Base-by-base conservation (phyloP, 2,797 vertebrate species). In the Anniella stebbinsi region DNA sequence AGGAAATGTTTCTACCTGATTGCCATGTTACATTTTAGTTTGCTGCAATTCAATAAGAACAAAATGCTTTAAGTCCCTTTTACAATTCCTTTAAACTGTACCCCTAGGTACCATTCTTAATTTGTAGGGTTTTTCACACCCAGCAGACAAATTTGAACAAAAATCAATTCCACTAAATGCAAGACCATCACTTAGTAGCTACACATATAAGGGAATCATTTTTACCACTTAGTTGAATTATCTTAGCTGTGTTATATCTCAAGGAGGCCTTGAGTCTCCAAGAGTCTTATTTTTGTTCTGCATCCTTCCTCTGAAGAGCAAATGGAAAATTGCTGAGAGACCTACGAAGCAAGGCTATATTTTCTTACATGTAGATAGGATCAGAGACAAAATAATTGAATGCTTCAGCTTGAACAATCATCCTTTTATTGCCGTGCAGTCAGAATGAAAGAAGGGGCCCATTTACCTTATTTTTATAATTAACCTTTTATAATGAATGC, bases 301-400 rank as follows among this genome's bases (percentile, higher is more conserved):
- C 67, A 86, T 86, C 87, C 23, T 83, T 90, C 76, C 48, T 63
- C 86, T 76, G 77, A 92, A 80, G 76, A 75, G 73, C 93, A 69
- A 90, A 88, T 86, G 75, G 63, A 93, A 94, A 95, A 94, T 88
- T 84, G 80, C 91, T 88, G 86, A 67, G 92, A 90, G 91, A 88
- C 84, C 48, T 73, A 77, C 77, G 87, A 36, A 94, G 67, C 25
- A 48, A 88, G 90, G 87, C 87, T 88, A n/a, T 89, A 33, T 92
- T 96, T 96, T 95, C 96, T 96, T 90, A 93, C 66, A 2, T 15
- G 82, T 92, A 95, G 96, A 97, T 94, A 96, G 51, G 88, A 96
- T 97, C 96, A 92, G 95, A 96, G 93, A 89, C 89, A 91, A 93
- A 95, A 96, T 92, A 95, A 96, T 85, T 93, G 90, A 95, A 95